phyloP scores from a whole-genome alignment of 2,797 vertebrate genomes.

The Benthosema pterotum region DNA sequence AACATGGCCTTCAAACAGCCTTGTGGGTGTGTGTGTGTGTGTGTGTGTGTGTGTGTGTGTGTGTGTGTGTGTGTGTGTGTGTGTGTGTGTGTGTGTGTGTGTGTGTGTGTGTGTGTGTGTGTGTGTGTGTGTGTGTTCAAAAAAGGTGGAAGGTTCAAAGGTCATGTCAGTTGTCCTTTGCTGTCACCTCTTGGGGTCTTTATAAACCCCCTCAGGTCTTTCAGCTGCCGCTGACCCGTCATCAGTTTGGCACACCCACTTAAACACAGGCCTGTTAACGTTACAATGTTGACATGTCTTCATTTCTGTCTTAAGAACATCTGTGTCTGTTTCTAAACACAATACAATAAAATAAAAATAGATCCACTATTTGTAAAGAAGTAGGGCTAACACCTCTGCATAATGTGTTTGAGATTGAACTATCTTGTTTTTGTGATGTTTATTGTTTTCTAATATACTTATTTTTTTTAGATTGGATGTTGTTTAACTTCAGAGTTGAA shows the following conservation, averaged over 20 bases:
- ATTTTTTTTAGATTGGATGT: too few species aligned
- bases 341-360: too few species aligned
- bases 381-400: too few species aligned
- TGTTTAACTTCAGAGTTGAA: too few species aligned
- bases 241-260: conserved; percentile 54
- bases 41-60: conserved; percentile 20
- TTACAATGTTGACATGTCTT: neutral
- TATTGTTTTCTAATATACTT: too few species aligned
- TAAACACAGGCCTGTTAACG: conserved; percentile 43
- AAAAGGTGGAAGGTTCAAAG: conserved; percentile 74
- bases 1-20: conserved; percentile 51
- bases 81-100: conserved; percentile 1
- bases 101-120: conserved; percentile 24
- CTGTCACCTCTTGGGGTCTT: conserved; percentile 72
- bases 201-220: conserved; percentile 69
- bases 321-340: neutral
- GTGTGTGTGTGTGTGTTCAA: conserved; percentile 52
- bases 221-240: conserved; percentile 72
- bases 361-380: too few species aligned
- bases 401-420: too few species aligned
- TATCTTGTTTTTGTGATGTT: too few species aligned
- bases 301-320: conserved; percentile 7
- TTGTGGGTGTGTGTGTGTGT: conserved; percentile 3
- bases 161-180: conserved; percentile 67
- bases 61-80: conserved; percentile 12